Percentiles rank a stretch among this genome's conserved stretches.
Evolutionary conservation across 2,113 vertebrate genomes (phyloP).

Genomic region (Dermatemys mawii): DNA sequence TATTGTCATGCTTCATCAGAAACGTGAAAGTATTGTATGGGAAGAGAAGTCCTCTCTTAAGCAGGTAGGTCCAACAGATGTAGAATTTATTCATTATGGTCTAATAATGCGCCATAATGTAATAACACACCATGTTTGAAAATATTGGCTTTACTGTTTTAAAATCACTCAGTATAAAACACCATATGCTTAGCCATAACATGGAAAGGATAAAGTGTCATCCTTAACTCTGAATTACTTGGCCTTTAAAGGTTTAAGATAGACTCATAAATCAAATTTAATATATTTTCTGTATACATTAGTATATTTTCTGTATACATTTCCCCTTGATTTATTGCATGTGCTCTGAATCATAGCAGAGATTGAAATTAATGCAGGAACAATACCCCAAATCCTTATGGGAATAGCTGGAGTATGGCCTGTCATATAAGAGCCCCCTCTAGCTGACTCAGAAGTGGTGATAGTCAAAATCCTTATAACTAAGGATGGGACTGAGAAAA

Average conservation of each 20-base stretch:
- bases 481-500: background rate
- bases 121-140: background rate
- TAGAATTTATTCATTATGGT: background rate
- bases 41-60: background rate
- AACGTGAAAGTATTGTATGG: background rate
- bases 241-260: background rate
- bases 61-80: background rate
- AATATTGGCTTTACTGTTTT: background rate
- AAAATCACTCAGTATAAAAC: background rate
- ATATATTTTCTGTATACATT: background rate
- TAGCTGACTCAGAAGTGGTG: background rate
- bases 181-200: background rate
- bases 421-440: background rate
- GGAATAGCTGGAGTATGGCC: background rate
- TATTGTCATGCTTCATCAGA: background rate
- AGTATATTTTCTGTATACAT: background rate
- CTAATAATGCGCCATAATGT: background rate
- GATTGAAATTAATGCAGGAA: background rate
- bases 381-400: background rate
- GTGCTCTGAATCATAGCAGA: background rate
- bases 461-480: background rate
- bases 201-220: background rate
- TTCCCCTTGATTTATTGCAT: background rate
- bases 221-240: background rate
- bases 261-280: background rate